Evolutionary conservation across 2,113 vertebrate species (phyloP).

Genomic region (Gallinago jamesoni): DNA sequence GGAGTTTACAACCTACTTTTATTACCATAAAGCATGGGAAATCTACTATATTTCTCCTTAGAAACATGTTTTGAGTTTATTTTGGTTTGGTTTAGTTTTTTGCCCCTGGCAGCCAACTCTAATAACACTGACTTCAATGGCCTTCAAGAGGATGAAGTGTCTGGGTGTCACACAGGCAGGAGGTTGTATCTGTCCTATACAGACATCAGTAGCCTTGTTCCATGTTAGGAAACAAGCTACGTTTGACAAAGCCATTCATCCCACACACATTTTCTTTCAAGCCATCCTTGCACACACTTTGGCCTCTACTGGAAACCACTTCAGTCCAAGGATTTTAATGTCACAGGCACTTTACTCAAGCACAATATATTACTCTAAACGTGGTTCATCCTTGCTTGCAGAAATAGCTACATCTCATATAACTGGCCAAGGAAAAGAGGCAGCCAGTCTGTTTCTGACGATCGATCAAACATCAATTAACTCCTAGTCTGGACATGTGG

Average conservation of each 20-base stretch:
- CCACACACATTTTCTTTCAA: background rate
- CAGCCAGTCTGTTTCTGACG: background rate
- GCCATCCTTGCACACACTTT: background rate
- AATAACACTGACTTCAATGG: background rate
- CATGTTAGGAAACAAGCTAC: background rate
- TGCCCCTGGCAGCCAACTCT: background rate
- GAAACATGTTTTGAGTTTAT: background rate
- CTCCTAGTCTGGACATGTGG: background rate
- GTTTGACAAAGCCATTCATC: fast-evolving
- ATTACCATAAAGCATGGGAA: background rate
- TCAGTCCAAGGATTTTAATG: background rate
- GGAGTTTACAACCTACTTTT: background rate
- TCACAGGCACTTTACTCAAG: background rate
- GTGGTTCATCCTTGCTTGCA: background rate
- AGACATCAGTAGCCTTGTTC: background rate
- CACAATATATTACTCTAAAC: background rate
- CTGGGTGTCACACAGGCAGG: background rate
- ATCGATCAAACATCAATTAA: background rate
- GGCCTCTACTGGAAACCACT: background rate
- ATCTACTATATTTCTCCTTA: background rate
- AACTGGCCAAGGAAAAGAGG: background rate
- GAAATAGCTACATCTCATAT: background rate
- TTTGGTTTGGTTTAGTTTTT: background rate
- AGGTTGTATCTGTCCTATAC: background rate
- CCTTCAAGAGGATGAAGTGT: background rate